Conservation (phyloP, 2,113 vertebrate genomes). For the Ahaetulla prasina region DNA sequence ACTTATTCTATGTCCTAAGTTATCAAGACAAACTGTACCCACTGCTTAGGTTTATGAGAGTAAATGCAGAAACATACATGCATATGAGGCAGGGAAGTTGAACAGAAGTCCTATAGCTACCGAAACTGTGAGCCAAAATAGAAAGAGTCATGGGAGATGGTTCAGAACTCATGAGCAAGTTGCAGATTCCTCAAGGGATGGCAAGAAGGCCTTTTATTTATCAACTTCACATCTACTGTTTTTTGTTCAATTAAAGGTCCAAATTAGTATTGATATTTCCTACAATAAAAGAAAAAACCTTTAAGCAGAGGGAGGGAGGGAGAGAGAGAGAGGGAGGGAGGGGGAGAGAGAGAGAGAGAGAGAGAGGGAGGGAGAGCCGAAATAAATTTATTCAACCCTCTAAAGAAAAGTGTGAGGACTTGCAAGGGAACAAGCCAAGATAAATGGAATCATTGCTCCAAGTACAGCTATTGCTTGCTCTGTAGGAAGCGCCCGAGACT, state of each 20-base stretch:
- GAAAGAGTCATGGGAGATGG: slow-evolving; percentile 48
- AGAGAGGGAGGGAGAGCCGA: slow-evolving; percentile 25
- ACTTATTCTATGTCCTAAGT: background rate
- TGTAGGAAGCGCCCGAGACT: background rate
- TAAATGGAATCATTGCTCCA: background rate
- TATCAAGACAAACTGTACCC: slow-evolving; percentile 4
- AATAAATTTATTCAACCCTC: slow-evolving; percentile 45
- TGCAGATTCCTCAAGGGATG: slow-evolving; percentile 50
- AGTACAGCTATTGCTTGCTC: background rate
- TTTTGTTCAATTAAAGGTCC: slow-evolving; percentile 56
- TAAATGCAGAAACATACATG: background rate
- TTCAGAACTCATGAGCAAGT: slow-evolving; percentile 42
- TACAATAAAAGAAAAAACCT: slow-evolving; percentile 42
- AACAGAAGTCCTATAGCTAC: slow-evolving; percentile 32
- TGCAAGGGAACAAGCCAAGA: slow-evolving; percentile 27
- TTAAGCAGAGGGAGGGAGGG: slow-evolving; percentile 50
- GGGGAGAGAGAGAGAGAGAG: background rate
- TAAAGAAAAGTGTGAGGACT: slow-evolving; percentile 48
- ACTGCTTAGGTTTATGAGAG: background rate
- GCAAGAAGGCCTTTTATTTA: slow-evolving; percentile 52
- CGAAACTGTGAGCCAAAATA: slow-evolving; percentile 42
- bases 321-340: slow-evolving; percentile 21
- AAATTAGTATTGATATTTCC: slow-evolving; percentile 56
- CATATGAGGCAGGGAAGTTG: background rate
- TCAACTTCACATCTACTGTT: slow-evolving; percentile 57